These are phyloP conservation scores for Lagria hirta DNA, from an alignment of 2,888 invertebrate genomes.

Conservation along the genomic window DNA sequence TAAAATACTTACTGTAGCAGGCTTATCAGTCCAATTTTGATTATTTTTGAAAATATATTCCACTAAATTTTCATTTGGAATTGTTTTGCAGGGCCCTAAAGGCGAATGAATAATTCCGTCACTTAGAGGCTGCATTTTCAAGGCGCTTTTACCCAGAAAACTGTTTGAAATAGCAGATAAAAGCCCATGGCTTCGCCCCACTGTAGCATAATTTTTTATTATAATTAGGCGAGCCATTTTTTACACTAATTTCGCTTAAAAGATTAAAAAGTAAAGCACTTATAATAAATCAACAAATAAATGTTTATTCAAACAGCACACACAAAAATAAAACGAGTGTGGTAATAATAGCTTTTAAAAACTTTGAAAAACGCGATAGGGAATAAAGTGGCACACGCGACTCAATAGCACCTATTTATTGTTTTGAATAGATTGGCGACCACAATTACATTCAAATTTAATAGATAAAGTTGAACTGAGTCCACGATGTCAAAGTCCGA, in stretches of 20 bases:
- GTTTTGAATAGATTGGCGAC: slow-evolving; percentile 24
- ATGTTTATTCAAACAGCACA: too few species aligned
- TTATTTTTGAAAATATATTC: slow-evolving; percentile 62
- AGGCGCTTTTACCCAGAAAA: neutral
- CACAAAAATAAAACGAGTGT: too few species aligned
- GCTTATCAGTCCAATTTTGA: slow-evolving; percentile 60
- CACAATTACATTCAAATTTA: slow-evolving; percentile 24
- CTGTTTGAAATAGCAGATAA: slow-evolving; percentile 27
- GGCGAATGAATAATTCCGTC: slow-evolving; percentile 54
- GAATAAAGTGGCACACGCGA: too few species aligned
- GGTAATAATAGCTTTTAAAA: neutral
- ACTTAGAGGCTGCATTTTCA: too few species aligned
- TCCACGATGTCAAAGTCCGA: slow-evolving; percentile 39
- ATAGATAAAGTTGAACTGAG: slow-evolving; percentile 30
- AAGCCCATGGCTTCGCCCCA: slow-evolving; percentile 30
- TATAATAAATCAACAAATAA: slow-evolving; percentile 1
- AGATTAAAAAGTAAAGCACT: too few species aligned
- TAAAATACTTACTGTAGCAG: slow-evolving; percentile 63
- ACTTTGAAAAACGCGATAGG: neutral
- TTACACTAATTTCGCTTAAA: too few species aligned
- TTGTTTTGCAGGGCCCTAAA: slow-evolving; percentile 57
- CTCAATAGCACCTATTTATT: slow-evolving; percentile 17
- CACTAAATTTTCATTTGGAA: slow-evolving; percentile 61
- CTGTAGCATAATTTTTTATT: neutral
- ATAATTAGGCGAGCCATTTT: neutral